Evolutionary conservation across 2,888 invertebrate genomes (phyloP), one percentile per base, ranked within the genome.

Genomic region (Dendrolimus pini): DNA sequence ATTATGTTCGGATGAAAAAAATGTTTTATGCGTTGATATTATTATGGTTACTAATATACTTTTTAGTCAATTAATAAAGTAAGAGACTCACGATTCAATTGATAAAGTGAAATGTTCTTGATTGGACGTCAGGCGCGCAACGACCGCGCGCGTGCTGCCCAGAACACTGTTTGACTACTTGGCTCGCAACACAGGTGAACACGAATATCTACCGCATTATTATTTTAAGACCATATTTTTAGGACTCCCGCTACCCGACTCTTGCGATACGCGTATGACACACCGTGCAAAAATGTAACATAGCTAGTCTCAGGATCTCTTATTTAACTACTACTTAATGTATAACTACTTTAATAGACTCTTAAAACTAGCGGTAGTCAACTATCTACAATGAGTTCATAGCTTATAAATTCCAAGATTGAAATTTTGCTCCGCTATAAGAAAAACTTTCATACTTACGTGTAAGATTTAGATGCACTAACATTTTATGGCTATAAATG

Each of bases 211-310:
- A 83, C 73, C 73, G 76, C 82, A 75, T 79, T 81, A 83, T 47
- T 85, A 85, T 85, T 85, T 85, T 78, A 70, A 80, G 85, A 80
- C 67, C 70, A 68, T 78, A 79, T 78, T 81, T 78, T 82, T 80
- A 76, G 72, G 74, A 76, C 75, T 67, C 68, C 65, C 70, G 61
- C 69, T 61, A 62, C 75, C 78, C 76, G 77, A 69, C 65, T 80
- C 77, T 66, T 9, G 14, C 55, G 14, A 10, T 47, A 7, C 47
- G 55, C 54, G 53, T 14, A 42, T 47, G 9, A 47, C 47, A 47
- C 47, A 47, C 47, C 47, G 9, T 9, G 12, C 47, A 47, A 10
- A 9, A 47, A 30, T 30, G 30, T 3, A 30, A 10, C 47, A 47
- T 12, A 1, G 6, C 10, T 47, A 12, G 6, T 47, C 47, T 12